phyloP scores from a whole-genome alignment of 2,113 vertebrate genomes.

The Saguinus midas region DNA sequence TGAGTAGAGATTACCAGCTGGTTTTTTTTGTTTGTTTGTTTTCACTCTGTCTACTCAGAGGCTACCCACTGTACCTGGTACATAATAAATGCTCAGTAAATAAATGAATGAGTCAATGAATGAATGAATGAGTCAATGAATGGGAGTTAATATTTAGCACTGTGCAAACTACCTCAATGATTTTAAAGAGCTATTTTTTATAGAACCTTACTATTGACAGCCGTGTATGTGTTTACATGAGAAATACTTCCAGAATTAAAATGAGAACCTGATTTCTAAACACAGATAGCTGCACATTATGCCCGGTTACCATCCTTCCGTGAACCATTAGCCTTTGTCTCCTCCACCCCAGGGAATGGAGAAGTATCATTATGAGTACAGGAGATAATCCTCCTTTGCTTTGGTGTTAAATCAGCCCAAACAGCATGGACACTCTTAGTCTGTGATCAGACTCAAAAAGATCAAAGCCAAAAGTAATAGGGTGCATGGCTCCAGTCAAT shows the following conservation, averaged over 20 bases:
- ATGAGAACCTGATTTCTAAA: background rate
- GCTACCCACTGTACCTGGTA: background rate
- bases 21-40: background rate
- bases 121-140: background rate
- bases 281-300: background rate
- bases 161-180: background rate
- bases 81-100: background rate
- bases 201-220: background rate
- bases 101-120: background rate
- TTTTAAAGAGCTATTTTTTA: background rate
- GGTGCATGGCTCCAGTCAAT: background rate
- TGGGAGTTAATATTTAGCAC: background rate
- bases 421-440: conserved; percentile 50
- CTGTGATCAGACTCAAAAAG: conserved; percentile 70
- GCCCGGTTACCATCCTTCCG: background rate
- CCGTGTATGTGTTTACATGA: background rate
- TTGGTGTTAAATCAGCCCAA: conserved; percentile 62
- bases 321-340: background rate
- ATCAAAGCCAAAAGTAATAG: conserved; percentile 60
- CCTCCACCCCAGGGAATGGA: background rate
- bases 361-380: background rate
- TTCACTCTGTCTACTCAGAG: background rate
- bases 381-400: conserved; percentile 55
- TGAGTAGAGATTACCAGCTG: background rate
- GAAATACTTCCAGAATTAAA: background rate